Base-by-base conservation (phyloP, 2,113 vertebrate genomes). In the Oryzias melastigma region DNA sequence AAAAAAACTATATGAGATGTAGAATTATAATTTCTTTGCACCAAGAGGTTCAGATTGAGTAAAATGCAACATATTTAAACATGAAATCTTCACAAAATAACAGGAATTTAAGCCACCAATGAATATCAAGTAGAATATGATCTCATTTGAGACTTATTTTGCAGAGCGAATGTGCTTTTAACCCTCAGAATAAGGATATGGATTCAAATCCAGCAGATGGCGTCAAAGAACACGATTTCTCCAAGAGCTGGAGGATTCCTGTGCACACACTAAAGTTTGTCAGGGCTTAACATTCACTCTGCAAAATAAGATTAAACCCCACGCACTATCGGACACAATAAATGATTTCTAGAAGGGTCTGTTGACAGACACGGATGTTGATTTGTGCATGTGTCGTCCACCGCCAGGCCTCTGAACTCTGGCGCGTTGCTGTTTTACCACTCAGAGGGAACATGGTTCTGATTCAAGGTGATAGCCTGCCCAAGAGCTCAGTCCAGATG, bases 131-230 rank as follows among this genome's bases (percentile, higher is more conserved):
- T 27, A 3, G 8, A 12, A 3, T 35, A 12, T 35, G 35, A 35
- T 35, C 10, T 13, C 8, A 12, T 35, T 8, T 35, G 3, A 35
- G 35, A 46, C 45, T 5, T 18, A 1, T 47, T 18, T 10, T 18
- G 44, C 10, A 10, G 46, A 47, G 7, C 3, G 19, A n/a, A 47
- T 7, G 8, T 4, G 44, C 16, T 8, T 35, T 35, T 12, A 2
- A 35, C 1, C 2, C 8, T 35, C 29, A 35, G 6, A 29, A 1
- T 12, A 3, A 12, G 1, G 46, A 10, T 12, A 8, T 47, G n/a
- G 6, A 47, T 4, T 7, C 49, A 17, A 68, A 90, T 90, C 92
- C 95, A 96, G 88, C 91, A 94, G 91, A 91, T 93, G 91, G 93
- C 91, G 86, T 91, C 85, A 84, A 87, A 93, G 90, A 90, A 90